Evolutionary conservation across 2,888 invertebrate species (phyloP).

Genomic region (Hyppa rectilinea): DNA sequence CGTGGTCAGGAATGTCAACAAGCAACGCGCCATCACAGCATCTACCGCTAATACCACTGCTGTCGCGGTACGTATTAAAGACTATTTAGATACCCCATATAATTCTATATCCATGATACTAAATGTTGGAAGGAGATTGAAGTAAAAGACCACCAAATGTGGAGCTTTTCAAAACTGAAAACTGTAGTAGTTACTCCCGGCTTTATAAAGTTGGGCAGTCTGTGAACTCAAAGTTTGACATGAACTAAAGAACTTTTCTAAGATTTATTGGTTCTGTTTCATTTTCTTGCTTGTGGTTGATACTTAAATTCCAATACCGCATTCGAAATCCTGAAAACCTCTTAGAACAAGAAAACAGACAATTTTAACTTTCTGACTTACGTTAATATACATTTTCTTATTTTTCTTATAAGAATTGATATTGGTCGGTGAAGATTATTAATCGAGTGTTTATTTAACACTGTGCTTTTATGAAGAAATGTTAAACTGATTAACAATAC

Average conservation of each 20-base stretch:
- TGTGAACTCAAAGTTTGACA: not conserved
- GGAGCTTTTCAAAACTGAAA: not conserved
- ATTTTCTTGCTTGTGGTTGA: not conserved
- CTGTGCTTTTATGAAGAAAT: not conserved
- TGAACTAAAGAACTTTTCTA: not conserved
- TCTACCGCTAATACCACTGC: constrained; percentile 72
- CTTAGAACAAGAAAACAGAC: not conserved
- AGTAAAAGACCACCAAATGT: not conserved
- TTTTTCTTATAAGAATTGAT: too few species aligned
- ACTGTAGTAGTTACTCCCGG: not conserved
- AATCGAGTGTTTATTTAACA: not conserved
- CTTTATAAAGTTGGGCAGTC: not conserved
- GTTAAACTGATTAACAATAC: not conserved
- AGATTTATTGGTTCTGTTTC: not conserved
- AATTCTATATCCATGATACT: not conserved
- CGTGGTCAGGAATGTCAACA: constrained; percentile 85
- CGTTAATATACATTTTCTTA: not conserved
- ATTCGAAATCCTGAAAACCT: not conserved
- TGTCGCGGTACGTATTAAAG: constrained; percentile 72
- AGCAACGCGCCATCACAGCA: constrained; percentile 72
- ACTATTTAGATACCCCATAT: not conserved
- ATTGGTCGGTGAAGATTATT: too few species aligned
- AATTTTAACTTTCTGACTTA: not conserved
- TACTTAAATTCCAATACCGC: not conserved
- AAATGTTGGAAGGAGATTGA: too few species aligned